Base-by-base conservation (phyloP, 2,113 vertebrate species). In the Myotis davidii region DNA sequence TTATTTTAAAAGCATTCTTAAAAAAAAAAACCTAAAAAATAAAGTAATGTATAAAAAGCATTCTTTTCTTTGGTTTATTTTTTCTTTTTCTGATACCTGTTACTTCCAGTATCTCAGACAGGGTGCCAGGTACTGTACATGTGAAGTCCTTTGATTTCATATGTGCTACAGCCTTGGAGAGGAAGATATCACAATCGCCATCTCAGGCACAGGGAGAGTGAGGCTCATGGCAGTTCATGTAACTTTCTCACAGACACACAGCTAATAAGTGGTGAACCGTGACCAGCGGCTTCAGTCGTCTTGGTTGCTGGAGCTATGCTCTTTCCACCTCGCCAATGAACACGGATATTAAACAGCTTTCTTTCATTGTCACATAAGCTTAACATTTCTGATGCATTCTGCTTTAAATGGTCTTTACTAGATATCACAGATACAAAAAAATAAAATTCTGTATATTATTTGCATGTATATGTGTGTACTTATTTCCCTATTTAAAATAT, bases 401-500 rank as follows among this genome's bases (percentile, higher is more conserved):
- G n/a, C 65, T 89, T 67, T 69, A 72, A 76, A 52, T 39, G 18
- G 32, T 23, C n/a, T 70, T 70, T 93, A 76, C 70, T 23, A 81
- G 12, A 13, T 65, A 54, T 32, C 65, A 45, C 23, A 70, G 16
- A 79, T 50, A 72, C 7, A 74, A 48, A 3, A 67, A 89, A 78
- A 42, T 59, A 70, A 84, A 85, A 3, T 83, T 86, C 48, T 92
- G 8, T 9, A 45, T 42, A 61, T 52, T 85, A 45, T 85, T 90
- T 67, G 74, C 88, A 48, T 59, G 27, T 12, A 50, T 48, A 48
- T 9, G 64, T n/a, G 4, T 52, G 16, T 5, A 10, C 69, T 59
- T n/a, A 73, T 39, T 78, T 82, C 25, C 32, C 32, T 94, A 78
- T 17, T 72, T 69, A 89, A 93, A 95, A 84, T 20, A 86, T 39